Evolutionary conservation across 1,140 invertebrate genomes (phyloP), one percentile per base, ranked within the genome.

Genomic region (Bicyclus anynana): DNA sequence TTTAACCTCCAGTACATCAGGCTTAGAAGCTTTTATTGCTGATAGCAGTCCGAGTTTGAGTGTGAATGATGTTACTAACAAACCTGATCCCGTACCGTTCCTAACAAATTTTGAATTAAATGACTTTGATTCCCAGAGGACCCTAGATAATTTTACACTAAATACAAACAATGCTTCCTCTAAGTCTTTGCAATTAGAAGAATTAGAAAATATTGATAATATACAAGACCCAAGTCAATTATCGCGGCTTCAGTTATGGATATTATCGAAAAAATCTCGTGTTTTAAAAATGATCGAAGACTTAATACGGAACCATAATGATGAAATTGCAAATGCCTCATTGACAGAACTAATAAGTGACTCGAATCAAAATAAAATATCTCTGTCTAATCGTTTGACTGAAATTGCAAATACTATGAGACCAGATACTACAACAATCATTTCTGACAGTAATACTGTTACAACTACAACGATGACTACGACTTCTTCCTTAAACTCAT

Each of bases 211-310:
- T 54, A 65, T 69, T 52, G 65, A 74, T 62, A 63, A 65, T 44
- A 62, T 79, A 50, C 68, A 80, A 52, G 70, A 85, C 65, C 72
- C 80, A 18, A 76, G 50, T 64, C 70, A 80, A 55, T 50, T 87
- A 51, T 78, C 83, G 6, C 76, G 69, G 17, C 55, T 83, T 35
- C 80, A 87, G 61, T 62, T 89, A 56, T 84, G 80, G 84, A 65
- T 87, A 52, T 76, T 87, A 55, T 87, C 86, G 9, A 88, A 88
- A 69, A 86, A 86, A 74, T 86, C 89, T 47, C 72, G 80, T 59
- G 84, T 90, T 53, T 74, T 90, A 48, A 83, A 86, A 77, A 87
- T 89, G 77, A 89, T 90, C 57, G 87, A 90, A 78, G 75, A 89
- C 40, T 66, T 90, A 48, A 76, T 90, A 63, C 60, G 71, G 58